These are phyloP conservation scores for Steinernema khuongi DNA, from an alignment of 1,140 invertebrate genomes.

Conservation along the genomic window DNA sequence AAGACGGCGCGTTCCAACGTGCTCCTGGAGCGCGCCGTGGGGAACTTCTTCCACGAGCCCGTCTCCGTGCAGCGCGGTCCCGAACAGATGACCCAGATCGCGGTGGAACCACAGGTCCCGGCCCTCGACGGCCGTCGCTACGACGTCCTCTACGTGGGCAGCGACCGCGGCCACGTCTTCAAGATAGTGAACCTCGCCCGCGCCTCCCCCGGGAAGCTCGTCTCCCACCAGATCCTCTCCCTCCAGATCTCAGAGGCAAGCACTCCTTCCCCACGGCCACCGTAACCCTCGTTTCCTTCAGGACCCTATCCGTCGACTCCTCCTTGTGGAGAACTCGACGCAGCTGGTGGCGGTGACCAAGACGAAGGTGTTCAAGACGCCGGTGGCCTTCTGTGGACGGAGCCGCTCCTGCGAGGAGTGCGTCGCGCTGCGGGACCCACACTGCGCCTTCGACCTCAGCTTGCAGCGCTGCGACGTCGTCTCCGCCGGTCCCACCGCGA, in stretches of 20 bases:
- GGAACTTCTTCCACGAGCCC: neutral
- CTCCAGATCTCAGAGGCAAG: neutral
- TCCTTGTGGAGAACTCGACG: neutral
- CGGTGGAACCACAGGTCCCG: neutral
- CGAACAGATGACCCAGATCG: conserved; percentile 12
- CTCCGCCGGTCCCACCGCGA: neutral
- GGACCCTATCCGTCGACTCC: neutral
- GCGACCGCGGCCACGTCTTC: neutral
- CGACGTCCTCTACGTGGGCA: conserved; percentile 9
- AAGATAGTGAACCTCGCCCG: neutral
- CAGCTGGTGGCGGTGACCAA: neutral
- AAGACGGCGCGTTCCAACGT: neutral
- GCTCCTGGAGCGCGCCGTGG: neutral
- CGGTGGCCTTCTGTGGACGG: neutral
- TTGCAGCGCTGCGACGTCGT: neutral
- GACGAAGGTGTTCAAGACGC: conserved; percentile 12
- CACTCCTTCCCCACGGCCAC: neutral
- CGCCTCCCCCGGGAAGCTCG: neutral
- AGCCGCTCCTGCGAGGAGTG: neutral
- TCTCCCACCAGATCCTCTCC: neutral
- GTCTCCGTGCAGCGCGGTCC: neutral
- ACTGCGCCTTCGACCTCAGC: neutral
- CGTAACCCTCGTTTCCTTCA: neutral
- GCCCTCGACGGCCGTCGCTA: neutral
- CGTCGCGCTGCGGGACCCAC: neutral